Percentiles rank a stretch among this genome's conserved stretches.
Evolutionary conservation across 2,113 vertebrate species (phyloP).

Genomic region (pig (Sus scrofa)): T2T-Sscrofa CM000829.6:67528001-67528500

Average conservation of each 20-base stretch:
- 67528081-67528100: neutral
- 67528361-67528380: too few relatives aligned
- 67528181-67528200: neutral
- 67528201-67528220: neutral
- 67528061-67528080: conserved; percentile 62
- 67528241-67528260: neutral
- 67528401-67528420: too few relatives aligned
- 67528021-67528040: conserved; percentile 1
- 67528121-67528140: neutral
- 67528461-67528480: too few relatives aligned
- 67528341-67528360: conserved; percentile 38
- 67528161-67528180: neutral
- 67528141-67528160: conserved; percentile 5
- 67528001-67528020: neutral
- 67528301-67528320: neutral
- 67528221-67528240: neutral
- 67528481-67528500: too few relatives aligned
- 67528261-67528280: neutral
- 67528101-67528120: neutral
- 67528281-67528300: neutral
- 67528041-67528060: neutral
- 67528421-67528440: too few relatives aligned
- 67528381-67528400: too few relatives aligned
- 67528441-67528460: too few relatives aligned
- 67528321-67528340: neutral